These are phyloP conservation scores for Cheilosia vernalis DNA, from an alignment of 2,888 invertebrate species.

Conservation along the genomic window DNA sequence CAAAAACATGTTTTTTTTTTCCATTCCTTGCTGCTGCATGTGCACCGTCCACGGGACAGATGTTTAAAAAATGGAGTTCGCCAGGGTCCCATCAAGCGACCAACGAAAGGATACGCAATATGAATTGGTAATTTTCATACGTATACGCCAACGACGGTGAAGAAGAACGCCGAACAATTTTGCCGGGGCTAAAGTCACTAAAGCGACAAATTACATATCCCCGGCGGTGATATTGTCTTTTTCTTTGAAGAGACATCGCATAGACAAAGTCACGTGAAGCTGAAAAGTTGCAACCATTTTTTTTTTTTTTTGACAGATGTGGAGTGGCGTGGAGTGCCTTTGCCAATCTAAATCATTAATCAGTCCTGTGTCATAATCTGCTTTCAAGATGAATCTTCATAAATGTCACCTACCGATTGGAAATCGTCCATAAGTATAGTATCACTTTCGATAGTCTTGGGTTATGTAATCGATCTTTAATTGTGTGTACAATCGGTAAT, in stretches of 20 bases:
- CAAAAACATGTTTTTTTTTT: conserved; percentile 31
- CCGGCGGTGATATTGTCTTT: background rate
- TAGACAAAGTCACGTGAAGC: background rate
- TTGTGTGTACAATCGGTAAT: conserved; percentile 47
- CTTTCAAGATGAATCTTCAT: conserved; percentile 65
- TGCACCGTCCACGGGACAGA: conserved; percentile 56
- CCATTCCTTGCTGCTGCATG: conserved; percentile 7
- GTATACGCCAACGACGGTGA: background rate
- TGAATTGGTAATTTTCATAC: conserved; percentile 66
- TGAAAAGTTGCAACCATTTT: background rate
- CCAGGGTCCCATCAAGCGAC: background rate
- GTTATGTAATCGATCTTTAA: conserved; percentile 67
- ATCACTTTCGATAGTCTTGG: too few species aligned
- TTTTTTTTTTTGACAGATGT: conserved; percentile 26
- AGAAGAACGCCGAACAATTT: conserved; percentile 17
- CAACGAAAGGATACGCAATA: conserved; percentile 58
- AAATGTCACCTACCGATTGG: conserved; percentile 30
- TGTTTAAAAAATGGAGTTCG: conserved; percentile 41
- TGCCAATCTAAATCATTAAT: conserved; percentile 21
- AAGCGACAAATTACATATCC: conserved; percentile 45
- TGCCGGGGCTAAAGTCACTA: conserved; percentile 14
- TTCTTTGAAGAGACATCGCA: background rate
- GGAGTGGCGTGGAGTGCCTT: background rate
- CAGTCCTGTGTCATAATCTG: too few species aligned
- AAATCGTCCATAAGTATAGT: background rate